These are phyloP conservation scores for Axinella damicornis DNA, from an alignment of 37 sponge, comb jelly and placozoan species.

Conservation along the genomic window DNA sequence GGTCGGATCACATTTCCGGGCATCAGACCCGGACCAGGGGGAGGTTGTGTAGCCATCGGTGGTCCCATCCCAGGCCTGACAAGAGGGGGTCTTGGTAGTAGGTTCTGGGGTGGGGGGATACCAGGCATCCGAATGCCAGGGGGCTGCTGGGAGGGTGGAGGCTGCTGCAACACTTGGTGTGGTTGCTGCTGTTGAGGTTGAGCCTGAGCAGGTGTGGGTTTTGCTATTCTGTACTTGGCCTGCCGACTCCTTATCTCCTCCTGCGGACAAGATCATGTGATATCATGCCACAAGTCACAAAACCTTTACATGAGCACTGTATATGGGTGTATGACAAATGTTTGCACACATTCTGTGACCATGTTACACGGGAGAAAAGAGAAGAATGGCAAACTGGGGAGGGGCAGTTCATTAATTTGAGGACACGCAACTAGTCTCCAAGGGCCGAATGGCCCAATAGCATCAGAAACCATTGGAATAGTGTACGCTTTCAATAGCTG, in stretches of 20 bases:
- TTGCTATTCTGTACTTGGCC: constrained; percentile 39
- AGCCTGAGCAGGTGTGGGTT: background rate
- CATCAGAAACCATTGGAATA: too few species aligned
- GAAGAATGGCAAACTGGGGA: too few species aligned
- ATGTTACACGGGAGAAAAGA: too few species aligned
- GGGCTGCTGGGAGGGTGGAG: constrained; percentile 17
- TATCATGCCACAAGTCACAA: too few species aligned
- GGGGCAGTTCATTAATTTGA: too few species aligned
- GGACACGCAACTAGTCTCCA: too few species aligned
- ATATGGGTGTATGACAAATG: too few species aligned
- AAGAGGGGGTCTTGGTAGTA: constrained; percentile 21
- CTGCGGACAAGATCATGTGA: too few species aligned
- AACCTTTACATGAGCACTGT: too few species aligned
- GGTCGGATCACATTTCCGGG: constrained; percentile 42
- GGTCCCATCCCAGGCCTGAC: constrained; percentile 50
- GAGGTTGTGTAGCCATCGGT: constrained; percentile 9
- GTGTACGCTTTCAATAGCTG: too few species aligned
- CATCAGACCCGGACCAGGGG: constrained; percentile 16
- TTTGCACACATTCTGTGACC: too few species aligned
- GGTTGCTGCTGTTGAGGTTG: background rate
- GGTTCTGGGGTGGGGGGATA: background rate
- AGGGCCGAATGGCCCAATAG: too few species aligned
- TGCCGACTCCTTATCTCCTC: constrained; percentile 56
- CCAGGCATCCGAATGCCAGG: background rate
- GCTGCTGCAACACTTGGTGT: background rate